Conservation (phyloP, 2,797 vertebrate genomes). For the Gallinago nigripennis region DNA sequence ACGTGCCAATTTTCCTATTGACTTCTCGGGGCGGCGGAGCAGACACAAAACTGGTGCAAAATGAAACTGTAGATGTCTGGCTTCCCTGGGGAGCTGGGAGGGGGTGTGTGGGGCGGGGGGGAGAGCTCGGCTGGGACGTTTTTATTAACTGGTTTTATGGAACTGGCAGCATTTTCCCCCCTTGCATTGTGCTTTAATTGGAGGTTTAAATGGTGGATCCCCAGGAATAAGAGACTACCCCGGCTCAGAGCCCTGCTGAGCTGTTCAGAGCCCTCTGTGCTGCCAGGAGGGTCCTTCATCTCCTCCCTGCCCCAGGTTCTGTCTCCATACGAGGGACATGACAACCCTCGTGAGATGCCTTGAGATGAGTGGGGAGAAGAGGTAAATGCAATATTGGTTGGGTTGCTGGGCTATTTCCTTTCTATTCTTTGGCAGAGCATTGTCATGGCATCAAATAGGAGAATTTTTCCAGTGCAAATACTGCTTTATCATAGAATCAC, state of each 20-base stretch:
- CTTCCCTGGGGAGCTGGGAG: conserved; percentile 14
- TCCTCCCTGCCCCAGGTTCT: neutral
- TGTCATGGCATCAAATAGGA: neutral
- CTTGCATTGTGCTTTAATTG: neutral
- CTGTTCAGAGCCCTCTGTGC: too few species aligned
- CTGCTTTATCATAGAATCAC: neutral
- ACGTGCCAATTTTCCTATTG: conserved; percentile 22
- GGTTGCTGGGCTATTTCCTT: neutral
- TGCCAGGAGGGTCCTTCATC: neutral
- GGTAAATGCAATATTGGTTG: neutral
- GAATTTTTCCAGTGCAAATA: neutral
- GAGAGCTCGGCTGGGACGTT: neutral
- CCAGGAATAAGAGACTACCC: neutral
- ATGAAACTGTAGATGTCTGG: conserved; percentile 35
- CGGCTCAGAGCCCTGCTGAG: neutral
- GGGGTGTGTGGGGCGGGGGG: neutral
- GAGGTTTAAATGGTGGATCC: neutral
- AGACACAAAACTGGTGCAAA: neutral
- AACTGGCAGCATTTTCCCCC: neutral
- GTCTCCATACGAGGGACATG: neutral
- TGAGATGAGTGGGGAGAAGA: neutral
- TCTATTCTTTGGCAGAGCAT: neutral
- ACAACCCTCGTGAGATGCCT: neutral
- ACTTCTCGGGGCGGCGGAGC: neutral
- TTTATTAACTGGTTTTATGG: neutral